Evolutionary conservation across 2,113 vertebrate species (phyloP), one percentile per base, ranked within the genome.

Genomic region (Ochotona curzoniae): DNA sequence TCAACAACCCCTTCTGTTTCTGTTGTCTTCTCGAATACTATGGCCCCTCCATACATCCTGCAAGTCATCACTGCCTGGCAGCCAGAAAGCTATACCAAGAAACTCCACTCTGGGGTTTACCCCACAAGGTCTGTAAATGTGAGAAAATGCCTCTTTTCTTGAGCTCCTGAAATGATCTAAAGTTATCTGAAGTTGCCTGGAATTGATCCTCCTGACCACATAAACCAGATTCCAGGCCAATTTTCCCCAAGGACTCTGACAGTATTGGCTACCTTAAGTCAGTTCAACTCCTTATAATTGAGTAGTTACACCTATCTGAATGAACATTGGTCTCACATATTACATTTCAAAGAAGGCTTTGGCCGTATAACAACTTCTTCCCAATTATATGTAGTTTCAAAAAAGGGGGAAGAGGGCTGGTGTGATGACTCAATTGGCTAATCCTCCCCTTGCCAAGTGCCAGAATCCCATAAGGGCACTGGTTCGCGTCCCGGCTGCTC

Each of bases 201-300:
- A 86, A 47, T 17, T 81, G 28, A 73, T 21, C 28, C 84, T 73
- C 28, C 75, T 86, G 11, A 85, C 12, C 6, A 15, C 13, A 25
- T 13, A 66, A 75, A 1, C 28, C 25, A 75, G 30, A 13, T 67
- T 61, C 60, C 23, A 61, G 30, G 49, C 32, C 67, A 86, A 26
- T 35, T 80, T 93, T 90, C 32, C 73, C 28, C 47, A 21, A 80
- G 28, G 66, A 30, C 74, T 89, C 85, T 71, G 69, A 60, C 49
- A 86, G 9, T 35, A 35, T 7, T 60, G 74, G 67, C 20, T 87
- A 49, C 5, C 44, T 89, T 84, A 84, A 75, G 35, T 54, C 79
- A 26, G 61, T 54, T n/a, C 26, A 30, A 35, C 82, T 63, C 20
- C 51, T 91, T 67, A 49, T 70, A 82, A 87, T 69, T 73, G n/a